These are phyloP conservation scores for Aphodius sticticus DNA, from an alignment of 2,888 invertebrate species.

Conservation along the genomic window DNA sequence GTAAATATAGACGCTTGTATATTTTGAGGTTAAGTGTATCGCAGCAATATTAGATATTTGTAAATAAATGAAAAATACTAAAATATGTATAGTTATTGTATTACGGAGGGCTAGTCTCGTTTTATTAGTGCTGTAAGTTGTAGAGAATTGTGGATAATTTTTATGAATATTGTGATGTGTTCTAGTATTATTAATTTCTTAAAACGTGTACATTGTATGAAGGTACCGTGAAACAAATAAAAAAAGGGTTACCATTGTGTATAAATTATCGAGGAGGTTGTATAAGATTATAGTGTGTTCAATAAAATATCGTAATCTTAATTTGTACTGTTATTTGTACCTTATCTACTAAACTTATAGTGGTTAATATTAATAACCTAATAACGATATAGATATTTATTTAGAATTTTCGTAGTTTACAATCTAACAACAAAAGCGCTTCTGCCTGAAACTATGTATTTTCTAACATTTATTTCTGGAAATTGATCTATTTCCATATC, in stretches of 20 bases:
- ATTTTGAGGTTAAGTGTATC: slow-evolving; percentile 24
- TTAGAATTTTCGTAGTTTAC: too few relatives aligned
- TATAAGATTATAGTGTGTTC: slow-evolving; percentile 42
- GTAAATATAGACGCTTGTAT: neutral
- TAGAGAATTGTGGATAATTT: slow-evolving; percentile 6
- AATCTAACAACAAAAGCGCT: too few relatives aligned
- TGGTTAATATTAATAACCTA: too few relatives aligned
- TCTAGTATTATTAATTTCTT: slow-evolving; percentile 50
- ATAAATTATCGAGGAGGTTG: slow-evolving; percentile 47
- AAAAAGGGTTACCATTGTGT: slow-evolving; percentile 36
- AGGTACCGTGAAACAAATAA: neutral
- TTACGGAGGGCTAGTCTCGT: neutral
- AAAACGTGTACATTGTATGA: slow-evolving; percentile 43
- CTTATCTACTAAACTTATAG: too few relatives aligned
- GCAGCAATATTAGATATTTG: slow-evolving; percentile 27
- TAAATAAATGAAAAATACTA: slow-evolving; percentile 18
- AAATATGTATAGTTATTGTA: neutral
- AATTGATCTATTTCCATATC: too few relatives aligned
- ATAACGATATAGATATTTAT: too few relatives aligned
- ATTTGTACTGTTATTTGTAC: slow-evolving; percentile 15
- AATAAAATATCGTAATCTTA: slow-evolving; percentile 42
- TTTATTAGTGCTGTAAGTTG: neutral
- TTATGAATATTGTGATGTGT: slow-evolving; percentile 55
- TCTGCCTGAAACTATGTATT: too few relatives aligned
- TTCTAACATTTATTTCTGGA: too few relatives aligned